Evolutionary conservation across 2,797 vertebrate species (phyloP), one percentile per base, ranked within the genome.

Genomic region (Fistularia tabacaria): DNA sequence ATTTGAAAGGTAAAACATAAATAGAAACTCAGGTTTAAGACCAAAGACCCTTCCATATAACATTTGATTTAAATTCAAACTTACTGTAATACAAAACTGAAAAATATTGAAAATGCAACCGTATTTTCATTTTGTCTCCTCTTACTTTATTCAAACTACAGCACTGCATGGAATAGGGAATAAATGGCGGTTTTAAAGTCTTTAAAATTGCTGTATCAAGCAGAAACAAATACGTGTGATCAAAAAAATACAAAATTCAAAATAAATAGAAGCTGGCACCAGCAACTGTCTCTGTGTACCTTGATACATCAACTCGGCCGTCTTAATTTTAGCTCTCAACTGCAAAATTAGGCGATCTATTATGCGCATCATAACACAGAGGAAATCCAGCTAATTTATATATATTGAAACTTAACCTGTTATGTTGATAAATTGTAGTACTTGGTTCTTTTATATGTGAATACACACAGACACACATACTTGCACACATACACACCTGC

Each of bases 311-410:
- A 76, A 36, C 49, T 78, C 64, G 6, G 58, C 54, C 6, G 54
- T 58, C 47, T 74, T 83, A 65, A 81, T 76, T 46, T 86, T 71
- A 46, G 49, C 60, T 71, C 69, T 72, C 8, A 86, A 51, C 64
- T 80, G 67, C 55, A 85, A 44, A 55, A 85, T 84, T 10, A 83
- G 62, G 62, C 78, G 57, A 52, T 85, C 63, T 64, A 76, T 81
- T 64, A 74, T 81, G 38, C 46, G 65, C 37, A 85, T 62, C 81
- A 85, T 8, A 73, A 69, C 14, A 46, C 36, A 14, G 14, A 64
- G 41, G 51, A 53, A 54, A 47, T 3, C 13, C 14, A 1, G 25
- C 7, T 9, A 8, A 6, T 10, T 7, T 8, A 42, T 10, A 41
- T 14, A 14, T 1, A 39, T 11, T 6, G 38, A 10, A 10, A 36